phyloP scores from a whole-genome alignment of 2,113 vertebrate species.

The Columbina picui region DNA sequence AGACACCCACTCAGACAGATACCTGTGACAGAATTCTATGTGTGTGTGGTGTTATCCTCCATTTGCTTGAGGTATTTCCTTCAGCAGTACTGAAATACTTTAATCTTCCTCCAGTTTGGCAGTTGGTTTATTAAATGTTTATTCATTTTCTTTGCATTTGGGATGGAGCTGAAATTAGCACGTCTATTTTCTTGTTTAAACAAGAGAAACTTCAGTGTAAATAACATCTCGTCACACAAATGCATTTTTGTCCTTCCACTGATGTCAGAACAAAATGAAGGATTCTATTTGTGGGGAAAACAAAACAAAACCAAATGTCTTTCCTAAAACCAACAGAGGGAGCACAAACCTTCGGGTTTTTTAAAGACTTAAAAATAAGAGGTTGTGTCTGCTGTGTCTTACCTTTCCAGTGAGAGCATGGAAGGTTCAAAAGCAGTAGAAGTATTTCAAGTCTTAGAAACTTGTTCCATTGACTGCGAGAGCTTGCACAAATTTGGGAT shows the following conservation, averaged over 20 bases:
- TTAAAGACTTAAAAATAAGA: background rate
- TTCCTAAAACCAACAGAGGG: conserved; percentile 71
- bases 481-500: background rate
- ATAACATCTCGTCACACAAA: conserved; percentile 3
- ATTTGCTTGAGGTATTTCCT: conserved; percentile 2
- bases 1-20: background rate
- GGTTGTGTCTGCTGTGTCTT: background rate
- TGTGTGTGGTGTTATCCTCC: background rate
- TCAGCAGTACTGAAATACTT: conserved; percentile 33
- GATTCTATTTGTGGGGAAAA: conserved; percentile 31
- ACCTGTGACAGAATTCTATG: background rate
- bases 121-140: conserved; percentile 51
- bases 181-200: conserved; percentile 56
- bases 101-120: conserved; percentile 50
- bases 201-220: conserved; percentile 53
- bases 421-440: background rate
- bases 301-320: conserved; percentile 24
- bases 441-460: conserved; percentile 27
- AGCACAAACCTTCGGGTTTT: conserved; percentile 54
- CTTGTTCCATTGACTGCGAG: background rate
- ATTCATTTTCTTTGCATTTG: conserved; percentile 51
- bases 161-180: conserved; percentile 64
- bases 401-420: background rate
- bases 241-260: background rate
- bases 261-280: conserved; percentile 41